Percentiles rank a stretch among this genome's conserved stretches.
These are phyloP conservation scores for Rallus crepitans DNA, from an alignment of 2,797 vertebrate genomes.

Conservation along the genomic window DNA sequence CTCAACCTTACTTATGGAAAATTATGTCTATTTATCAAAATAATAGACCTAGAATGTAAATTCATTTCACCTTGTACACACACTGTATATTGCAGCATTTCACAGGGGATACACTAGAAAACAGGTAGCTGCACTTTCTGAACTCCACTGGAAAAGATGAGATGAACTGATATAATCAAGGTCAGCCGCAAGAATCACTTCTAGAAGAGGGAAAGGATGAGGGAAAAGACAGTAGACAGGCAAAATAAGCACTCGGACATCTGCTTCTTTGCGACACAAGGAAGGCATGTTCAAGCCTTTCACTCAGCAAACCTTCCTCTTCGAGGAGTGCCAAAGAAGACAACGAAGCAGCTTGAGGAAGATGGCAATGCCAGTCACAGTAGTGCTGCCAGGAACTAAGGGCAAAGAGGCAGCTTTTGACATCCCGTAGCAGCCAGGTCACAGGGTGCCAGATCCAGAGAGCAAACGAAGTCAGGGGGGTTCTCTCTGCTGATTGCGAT, in stretches of 20 bases:
- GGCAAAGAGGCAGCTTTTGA: background rate
- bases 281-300: background rate
- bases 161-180: background rate
- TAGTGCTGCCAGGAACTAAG: background rate
- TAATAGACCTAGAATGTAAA: background rate
- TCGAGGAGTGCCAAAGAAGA: background rate
- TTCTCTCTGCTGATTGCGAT: background rate
- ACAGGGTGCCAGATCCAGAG: background rate
- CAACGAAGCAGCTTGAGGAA: background rate
- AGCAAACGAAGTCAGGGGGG: accelerated
- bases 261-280: background rate
- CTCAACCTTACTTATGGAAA: background rate
- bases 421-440: background rate
- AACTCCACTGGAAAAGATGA: background rate
- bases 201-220: background rate
- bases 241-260: background rate
- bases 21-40: background rate
- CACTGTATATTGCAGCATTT: background rate
- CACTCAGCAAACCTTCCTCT: background rate
- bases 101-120: background rate
- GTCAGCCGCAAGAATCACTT: background rate
- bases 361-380: background rate
- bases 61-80: background rate
- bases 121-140: background rate
- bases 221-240: background rate